Base-by-base conservation (phyloP, 2,888 invertebrate species). In the Atherix ibis region DNA sequence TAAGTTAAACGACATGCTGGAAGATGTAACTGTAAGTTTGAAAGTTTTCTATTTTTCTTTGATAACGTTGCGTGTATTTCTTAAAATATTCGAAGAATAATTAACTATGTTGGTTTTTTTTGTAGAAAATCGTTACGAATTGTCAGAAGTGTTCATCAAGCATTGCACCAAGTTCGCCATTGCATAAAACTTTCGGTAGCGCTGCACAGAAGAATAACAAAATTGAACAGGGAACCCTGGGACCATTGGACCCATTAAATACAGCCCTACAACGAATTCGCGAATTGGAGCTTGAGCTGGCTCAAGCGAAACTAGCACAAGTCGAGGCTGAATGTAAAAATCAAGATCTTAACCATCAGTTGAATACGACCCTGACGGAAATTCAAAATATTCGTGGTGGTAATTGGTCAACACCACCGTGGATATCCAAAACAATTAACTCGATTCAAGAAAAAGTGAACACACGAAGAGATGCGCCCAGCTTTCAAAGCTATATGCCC, bases 281-380 rank as follows among this genome's bases (percentile, higher is more conserved):
- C 3, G 92, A 91, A 54, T 63, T 98, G 13, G 98, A 98, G 58
- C 65, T 95, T 38, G 95, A 98, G 52, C 64, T 98, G 45, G 98
- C 97, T 3, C 88, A 92, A 56, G 91, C 95, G 1, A 98, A 98
- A 60, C 65, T 98, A 44, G 92, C 91, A 1, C 81, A 95, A 44
- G 98, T 97, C 4, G 94, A 98, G 63, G 87, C 92, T 2, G 88
- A 95, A 64, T 95, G 95, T 64, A 76, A 80, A 53, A 92, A 89
- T 61, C 94, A 94, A 71, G 87, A 89, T 57, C 64, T 97, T 42
- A 85, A 83, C 25, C 94, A 97, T 62, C 85, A 89, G 52, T 64
- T 94, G 35, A 79, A 80, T 50, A 71, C 84, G 0, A 79, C 87
- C 0, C 70, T 82, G 31, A 71, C 78, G 36, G 91, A 91, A 57